Conservation (phyloP, 2,113 vertebrate genomes). For the Mesembrinibis cayennensis region DNA sequence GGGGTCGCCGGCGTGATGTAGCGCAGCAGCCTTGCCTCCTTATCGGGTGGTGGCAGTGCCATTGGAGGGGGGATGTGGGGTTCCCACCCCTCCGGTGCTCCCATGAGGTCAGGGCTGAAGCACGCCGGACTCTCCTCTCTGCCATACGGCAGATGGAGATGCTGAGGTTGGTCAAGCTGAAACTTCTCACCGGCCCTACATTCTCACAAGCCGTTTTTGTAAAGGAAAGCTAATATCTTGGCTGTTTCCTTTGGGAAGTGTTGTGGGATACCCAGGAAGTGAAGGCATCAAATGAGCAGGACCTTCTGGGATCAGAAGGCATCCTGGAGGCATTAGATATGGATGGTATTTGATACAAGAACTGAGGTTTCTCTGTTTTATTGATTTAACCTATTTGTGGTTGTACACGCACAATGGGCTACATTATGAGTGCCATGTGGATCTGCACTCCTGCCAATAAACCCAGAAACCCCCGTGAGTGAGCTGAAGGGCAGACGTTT, state of each 20-base stretch:
- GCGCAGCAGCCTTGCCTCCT: background rate
- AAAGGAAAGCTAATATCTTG: conserved; percentile 29
- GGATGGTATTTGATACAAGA: conserved; percentile 58
- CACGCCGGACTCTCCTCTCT: background rate
- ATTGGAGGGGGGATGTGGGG: background rate
- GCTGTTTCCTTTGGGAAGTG: conserved; percentile 33
- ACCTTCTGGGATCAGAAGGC: conserved; percentile 51
- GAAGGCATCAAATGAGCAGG: conserved; percentile 16
- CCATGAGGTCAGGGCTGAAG: background rate
- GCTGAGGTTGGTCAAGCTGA: background rate
- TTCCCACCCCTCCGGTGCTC: background rate
- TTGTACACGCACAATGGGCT: conserved; percentile 16
- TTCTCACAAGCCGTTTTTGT: background rate
- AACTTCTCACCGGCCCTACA: accelerated
- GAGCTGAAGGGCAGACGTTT: conserved; percentile 55
- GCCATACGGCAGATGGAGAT: background rate
- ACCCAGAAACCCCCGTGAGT: background rate
- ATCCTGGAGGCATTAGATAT: conserved; percentile 68
- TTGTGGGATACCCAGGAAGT: background rate
- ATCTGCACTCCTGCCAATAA: background rate
- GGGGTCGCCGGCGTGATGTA: accelerated
- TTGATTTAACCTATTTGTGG: conserved; percentile 5
- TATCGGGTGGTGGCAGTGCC: background rate
- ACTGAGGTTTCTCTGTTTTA: conserved; percentile 12
- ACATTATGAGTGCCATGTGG: conserved; percentile 30